Base-by-base conservation (phyloP, 2,113 vertebrate species). In the Anhinga anhinga region DNA sequence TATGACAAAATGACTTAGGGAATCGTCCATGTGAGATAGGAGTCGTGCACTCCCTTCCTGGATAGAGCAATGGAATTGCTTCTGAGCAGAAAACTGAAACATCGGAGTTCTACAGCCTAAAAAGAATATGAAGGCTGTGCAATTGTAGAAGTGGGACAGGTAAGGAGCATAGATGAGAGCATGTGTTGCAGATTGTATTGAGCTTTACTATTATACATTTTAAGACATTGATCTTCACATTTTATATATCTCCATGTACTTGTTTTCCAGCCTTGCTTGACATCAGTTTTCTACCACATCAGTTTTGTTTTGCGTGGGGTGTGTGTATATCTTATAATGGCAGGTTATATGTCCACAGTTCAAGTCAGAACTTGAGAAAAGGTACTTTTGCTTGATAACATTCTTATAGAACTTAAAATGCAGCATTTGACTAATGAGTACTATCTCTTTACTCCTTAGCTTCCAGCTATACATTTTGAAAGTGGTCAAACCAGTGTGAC, bases 381-480 rank as follows among this genome's bases (percentile, higher is more conserved):
- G 8, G 13, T 77, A 38, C 50, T 83, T 93, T 13, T 66, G 13
- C n/a, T 49, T 78, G 12, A 34, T 79, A 61, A 65, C n/a, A 38
- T 74, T 96, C n/a, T 93, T 69, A 21, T 26, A 83, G 65, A 85
- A 86, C 21, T 45, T 72, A 50, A 90, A 85, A 93, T 61, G 11
- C 23, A 42, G 12, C 16, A 6, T 73, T 94, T 78, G 8, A 26
- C 13, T 93, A 11, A 40, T 42, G 14, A 61, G 11, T 66, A 27
- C 26, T 83, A 16, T 85, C 45, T 38, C 53, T 96, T 97, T 76
- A 90, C 76, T 94, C 96, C 96, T 70, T 97, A 99, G 98, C 98
- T 98, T 94, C 97, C 98, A 91, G 96, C 96, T 91, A 56, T 97
- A 90, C 97, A 78, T 97, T 98, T 98, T 73, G 95, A 93, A 88